Conservation (phyloP, 1,140 invertebrate genomes). For the Drosophila arawakana region DNA sequence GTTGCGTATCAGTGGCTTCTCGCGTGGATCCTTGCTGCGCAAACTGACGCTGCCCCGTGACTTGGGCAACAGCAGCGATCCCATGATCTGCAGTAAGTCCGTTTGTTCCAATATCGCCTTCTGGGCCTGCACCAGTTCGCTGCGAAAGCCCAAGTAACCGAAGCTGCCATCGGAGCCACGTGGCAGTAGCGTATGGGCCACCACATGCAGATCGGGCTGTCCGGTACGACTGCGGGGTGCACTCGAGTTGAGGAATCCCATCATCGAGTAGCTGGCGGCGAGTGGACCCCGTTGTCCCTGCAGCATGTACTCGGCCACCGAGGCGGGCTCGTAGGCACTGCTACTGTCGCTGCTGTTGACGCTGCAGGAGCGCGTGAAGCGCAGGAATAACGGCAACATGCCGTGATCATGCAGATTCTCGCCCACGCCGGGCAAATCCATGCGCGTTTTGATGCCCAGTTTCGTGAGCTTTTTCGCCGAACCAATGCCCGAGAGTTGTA, state of each 20-base stretch:
- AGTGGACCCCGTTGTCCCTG: conserved; percentile 88
- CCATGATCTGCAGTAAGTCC: conserved; percentile 84
- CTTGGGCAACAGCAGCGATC: conserved; percentile 85
- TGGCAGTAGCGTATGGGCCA: conserved; percentile 81
- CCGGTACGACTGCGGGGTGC: conserved; percentile 41
- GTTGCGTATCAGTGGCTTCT: conserved; percentile 90
- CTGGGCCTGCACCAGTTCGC: conserved; percentile 68
- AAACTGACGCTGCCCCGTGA: conserved; percentile 84
- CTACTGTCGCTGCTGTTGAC: conserved; percentile 85
- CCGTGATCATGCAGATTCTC: conserved; percentile 89
- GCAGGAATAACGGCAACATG: conserved; percentile 82
- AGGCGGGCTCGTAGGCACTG: conserved; percentile 85
- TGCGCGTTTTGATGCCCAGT: conserved; percentile 84
- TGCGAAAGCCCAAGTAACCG: conserved; percentile 72
- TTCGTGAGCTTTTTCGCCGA: conserved; percentile 80
- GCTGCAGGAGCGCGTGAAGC: conserved; percentile 71
- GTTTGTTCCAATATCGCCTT: conserved; percentile 67
- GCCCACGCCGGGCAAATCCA: conserved; percentile 87
- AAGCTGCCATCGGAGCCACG: conserved; percentile 51
- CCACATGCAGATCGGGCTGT: conserved; percentile 72
- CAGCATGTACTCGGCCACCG: conserved; percentile 78
- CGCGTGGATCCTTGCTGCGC: conserved; percentile 63
- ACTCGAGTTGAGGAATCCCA: conserved; percentile 80
- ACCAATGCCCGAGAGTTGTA: conserved; percentile 86
- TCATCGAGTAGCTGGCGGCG: conserved; percentile 85